These are phyloP conservation scores for Pachydiplax longipennis DNA, from an alignment of 2,888 invertebrate species.

Conservation along the genomic window DNA sequence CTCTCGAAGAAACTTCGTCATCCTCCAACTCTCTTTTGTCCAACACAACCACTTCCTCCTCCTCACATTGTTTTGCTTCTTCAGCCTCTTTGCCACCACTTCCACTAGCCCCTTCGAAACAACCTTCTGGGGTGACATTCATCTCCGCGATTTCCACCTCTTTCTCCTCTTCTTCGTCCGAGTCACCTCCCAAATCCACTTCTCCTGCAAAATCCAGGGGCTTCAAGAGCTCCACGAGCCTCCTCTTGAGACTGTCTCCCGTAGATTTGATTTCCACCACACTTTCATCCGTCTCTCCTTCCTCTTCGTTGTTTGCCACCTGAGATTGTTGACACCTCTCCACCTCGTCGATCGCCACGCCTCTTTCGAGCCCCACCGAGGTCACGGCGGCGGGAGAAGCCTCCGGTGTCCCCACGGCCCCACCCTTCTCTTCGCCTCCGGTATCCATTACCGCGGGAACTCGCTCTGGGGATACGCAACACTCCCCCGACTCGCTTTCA, in stretches of 20 bases:
- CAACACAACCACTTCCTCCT: background rate
- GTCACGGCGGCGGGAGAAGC: background rate
- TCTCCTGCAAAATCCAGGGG: background rate
- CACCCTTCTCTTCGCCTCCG: background rate
- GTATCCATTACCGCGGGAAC: background rate
- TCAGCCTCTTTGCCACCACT: background rate
- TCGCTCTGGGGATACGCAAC: background rate
- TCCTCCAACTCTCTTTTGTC: background rate
- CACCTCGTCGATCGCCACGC: background rate
- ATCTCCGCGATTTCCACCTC: background rate
- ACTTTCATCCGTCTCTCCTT: background rate
- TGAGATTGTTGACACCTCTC: background rate
- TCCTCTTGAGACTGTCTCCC: slow-evolving; percentile 23
- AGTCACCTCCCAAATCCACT: background rate
- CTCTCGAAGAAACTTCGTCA: background rate
- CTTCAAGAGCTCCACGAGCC: background rate
- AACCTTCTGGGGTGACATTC: background rate
- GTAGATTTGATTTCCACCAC: background rate
- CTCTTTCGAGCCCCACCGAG: background rate
- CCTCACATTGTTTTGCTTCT: background rate
- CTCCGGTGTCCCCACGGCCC: background rate
- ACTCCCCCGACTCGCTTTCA: background rate
- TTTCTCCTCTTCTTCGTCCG: background rate
- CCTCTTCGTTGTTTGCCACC: background rate
- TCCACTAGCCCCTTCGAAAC: too few relatives aligned